These are phyloP conservation scores for Tipula unca DNA, from an alignment of 2,888 invertebrate species.

Conservation along the genomic window DNA sequence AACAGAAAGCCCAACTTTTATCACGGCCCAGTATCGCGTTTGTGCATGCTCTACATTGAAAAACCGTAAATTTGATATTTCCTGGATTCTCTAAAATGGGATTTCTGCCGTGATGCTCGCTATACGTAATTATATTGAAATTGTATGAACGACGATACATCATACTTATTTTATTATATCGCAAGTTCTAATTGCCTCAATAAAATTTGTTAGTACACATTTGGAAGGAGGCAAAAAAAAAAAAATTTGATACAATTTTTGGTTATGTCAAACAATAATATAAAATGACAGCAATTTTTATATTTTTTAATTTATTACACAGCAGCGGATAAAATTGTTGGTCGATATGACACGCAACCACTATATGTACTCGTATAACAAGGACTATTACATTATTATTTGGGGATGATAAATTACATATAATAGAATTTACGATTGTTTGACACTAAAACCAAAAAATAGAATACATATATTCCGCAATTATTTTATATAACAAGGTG, in stretches of 20 bases:
- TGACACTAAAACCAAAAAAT: background rate
- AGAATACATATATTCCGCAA: background rate
- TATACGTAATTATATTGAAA: no score
- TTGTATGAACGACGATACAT: background rate
- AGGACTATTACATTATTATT: background rate
- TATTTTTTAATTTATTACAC: background rate
- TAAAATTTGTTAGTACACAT: background rate
- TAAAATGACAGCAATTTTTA: background rate
- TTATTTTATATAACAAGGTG: background rate
- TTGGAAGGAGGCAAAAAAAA: background rate
- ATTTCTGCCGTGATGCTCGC: no score
- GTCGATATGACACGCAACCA: background rate
- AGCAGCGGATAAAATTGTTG: background rate
- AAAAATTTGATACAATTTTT: background rate
- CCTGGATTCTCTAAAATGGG: no score
- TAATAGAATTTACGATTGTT: background rate
- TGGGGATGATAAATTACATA: background rate
- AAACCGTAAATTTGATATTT: no score
- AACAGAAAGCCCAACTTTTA: no score
- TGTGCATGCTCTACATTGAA: no score
- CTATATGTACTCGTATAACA: background rate
- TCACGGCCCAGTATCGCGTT: no score
- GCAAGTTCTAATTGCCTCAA: background rate
- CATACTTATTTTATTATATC: background rate
- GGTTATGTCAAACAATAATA: background rate